Conservation (phyloP, 2,888 invertebrate species). For the Dasypogon diadema region DNA sequence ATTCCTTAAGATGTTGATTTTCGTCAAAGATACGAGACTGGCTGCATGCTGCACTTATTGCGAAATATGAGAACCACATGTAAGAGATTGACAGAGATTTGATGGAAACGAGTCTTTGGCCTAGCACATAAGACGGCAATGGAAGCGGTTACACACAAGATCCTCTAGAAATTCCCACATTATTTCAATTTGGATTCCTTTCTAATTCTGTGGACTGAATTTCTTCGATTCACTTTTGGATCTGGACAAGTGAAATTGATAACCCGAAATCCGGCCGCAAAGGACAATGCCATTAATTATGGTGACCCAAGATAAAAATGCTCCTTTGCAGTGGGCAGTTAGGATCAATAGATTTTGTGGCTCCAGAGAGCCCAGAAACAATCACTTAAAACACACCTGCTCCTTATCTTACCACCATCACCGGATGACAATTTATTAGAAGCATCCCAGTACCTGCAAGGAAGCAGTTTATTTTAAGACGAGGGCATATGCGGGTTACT, state of each 20-base stretch:
- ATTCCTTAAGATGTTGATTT: conserved; percentile 32
- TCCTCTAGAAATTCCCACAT: conserved; percentile 31
- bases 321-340: background rate
- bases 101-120: background rate
- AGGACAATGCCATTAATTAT: conserved; percentile 25
- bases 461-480: background rate
- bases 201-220: conserved; percentile 6
- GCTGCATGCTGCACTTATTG: conserved; percentile 25
- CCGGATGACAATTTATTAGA: conserved; percentile 44
- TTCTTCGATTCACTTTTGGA: background rate
- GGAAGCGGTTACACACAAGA: background rate
- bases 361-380: background rate
- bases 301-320: conserved; percentile 10
- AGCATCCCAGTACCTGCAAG: conserved; percentile 28
- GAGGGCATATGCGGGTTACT: conserved; percentile 22
- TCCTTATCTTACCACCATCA: conserved; percentile 19
- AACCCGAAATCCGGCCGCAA: background rate
- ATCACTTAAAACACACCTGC: conserved; percentile 34
- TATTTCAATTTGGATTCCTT: conserved; percentile 21
- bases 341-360: background rate
- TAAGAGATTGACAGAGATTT: conserved; percentile 46
- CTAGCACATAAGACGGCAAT: background rate
- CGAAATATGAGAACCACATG: conserved; percentile 46
- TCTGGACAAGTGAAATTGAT: background rate
- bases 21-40: conserved; percentile 19